Evolutionary conservation across 92 coral and sea anemone species (phyloP).

Genomic region (Plumapathes pennacea): DNA sequence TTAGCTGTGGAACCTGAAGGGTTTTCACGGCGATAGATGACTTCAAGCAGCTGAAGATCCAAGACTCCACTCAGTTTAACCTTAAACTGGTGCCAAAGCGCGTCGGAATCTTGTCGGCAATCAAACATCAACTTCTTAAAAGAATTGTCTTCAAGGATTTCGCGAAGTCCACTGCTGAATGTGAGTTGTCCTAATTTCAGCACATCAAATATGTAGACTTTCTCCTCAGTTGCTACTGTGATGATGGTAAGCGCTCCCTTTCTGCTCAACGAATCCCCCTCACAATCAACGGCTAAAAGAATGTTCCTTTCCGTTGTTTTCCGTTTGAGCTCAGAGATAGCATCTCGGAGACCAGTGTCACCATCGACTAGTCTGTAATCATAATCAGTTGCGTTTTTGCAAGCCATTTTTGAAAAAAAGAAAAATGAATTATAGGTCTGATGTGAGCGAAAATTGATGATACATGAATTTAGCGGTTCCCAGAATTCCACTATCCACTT

Average conservation of each 20-base stretch:
- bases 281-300: slow-evolving; percentile 76
- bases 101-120: slow-evolving; percentile 79
- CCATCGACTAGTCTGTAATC: slow-evolving; percentile 44
- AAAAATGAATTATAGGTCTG: background rate
- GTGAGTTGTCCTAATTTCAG: slow-evolving; percentile 43
- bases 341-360: slow-evolving; percentile 47
- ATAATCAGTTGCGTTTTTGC: slow-evolving; percentile 10
- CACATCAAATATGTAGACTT: slow-evolving; percentile 71
- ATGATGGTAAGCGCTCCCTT: slow-evolving; percentile 68
- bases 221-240: slow-evolving; percentile 64
- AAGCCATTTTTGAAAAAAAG: slow-evolving; percentile 8
- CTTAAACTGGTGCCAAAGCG: slow-evolving; percentile 64
- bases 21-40: slow-evolving; percentile 63
- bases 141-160: slow-evolving; percentile 62
- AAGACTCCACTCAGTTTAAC: slow-evolving; percentile 65
- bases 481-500: slow-evolving; percentile 5
- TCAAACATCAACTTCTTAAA: slow-evolving; percentile 71
- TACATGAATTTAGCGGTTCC: slow-evolving; percentile 2
- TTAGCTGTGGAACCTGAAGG: slow-evolving; percentile 10
- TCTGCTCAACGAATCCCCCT: slow-evolving; percentile 68
- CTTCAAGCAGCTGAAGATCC: slow-evolving; percentile 77
- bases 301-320: slow-evolving; percentile 12
- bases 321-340: slow-evolving; percentile 54
- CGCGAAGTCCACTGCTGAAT: slow-evolving; percentile 61
- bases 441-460: slow-evolving; percentile 3